These are phyloP conservation scores for Haliclona indistincta DNA, from an alignment of 37 sponge, comb jelly and placozoan species.

Conservation along the genomic window DNA sequence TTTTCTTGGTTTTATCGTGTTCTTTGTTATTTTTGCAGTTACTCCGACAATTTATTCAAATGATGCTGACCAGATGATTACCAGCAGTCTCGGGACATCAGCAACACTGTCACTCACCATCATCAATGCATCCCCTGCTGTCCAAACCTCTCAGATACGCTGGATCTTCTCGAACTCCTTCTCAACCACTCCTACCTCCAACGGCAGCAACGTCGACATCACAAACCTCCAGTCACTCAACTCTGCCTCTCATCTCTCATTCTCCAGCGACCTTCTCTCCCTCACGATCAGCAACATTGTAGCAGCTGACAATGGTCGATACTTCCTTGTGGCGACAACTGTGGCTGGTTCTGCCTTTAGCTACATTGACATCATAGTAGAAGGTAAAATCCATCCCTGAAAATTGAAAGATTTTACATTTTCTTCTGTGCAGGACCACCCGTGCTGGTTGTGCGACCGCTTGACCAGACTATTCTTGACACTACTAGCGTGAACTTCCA, in stretches of 20 bases:
- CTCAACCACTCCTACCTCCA: background rate
- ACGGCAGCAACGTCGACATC: background rate
- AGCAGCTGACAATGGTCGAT: conserved; percentile 57
- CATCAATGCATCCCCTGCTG: conserved; percentile 43
- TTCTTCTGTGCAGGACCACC: conserved; percentile 52
- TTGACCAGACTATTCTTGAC: conserved; percentile 30
- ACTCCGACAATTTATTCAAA: conserved; percentile 43
- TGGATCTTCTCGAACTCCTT: conserved; percentile 45
- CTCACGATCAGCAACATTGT: conserved; percentile 8
- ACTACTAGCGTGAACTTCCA: conserved; percentile 23
- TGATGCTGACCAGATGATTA: conserved; percentile 4
- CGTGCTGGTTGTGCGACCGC: conserved; percentile 23
- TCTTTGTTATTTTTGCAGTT: conserved; percentile 37
- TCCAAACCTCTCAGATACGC: conserved; percentile 9
- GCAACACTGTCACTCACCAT: conserved; percentile 38
- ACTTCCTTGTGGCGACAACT: conserved; percentile 59
- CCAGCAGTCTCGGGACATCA: background rate
- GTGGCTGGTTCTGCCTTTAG: conserved; percentile 37
- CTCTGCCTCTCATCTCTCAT: background rate
- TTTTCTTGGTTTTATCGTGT: background rate
- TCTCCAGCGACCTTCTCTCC: background rate
- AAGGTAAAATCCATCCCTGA: too few relatives aligned
- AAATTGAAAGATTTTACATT: background rate
- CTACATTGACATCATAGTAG: conserved; percentile 38
- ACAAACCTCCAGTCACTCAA: background rate